A percentile compares a stretch with the other conserved stretches of the same genome.
phyloP scores from a whole-genome alignment of 2,797 vertebrate genomes.

The Pangasius djambal region DNA sequence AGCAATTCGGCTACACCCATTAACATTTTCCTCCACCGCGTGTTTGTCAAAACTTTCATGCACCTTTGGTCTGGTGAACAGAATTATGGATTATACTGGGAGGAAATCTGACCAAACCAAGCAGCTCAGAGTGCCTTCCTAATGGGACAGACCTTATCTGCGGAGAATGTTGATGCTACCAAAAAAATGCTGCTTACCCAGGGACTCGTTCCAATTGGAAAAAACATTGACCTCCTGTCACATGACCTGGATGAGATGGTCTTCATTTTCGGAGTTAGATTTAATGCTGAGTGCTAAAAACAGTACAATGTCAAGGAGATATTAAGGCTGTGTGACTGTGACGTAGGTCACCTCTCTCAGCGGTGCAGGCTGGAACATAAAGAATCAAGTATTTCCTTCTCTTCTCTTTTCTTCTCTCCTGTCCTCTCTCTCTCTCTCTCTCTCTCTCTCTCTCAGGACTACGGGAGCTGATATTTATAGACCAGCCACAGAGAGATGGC shows the following conservation, averaged over 20 bases:
- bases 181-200: neutral
- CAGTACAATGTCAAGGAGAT: conserved; percentile 6
- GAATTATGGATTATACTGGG: neutral
- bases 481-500: neutral
- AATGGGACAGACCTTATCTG: neutral
- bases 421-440: neutral
- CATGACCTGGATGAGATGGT: neutral
- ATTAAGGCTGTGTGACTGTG: neutral
- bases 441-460: neutral
- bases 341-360: conserved; percentile 4
- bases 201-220: neutral
- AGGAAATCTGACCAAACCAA: neutral
- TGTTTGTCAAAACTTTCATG: neutral
- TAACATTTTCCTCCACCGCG: neutral
- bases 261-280: neutral
- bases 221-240: neutral
- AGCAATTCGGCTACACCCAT: neutral
- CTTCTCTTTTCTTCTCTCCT: neutral
- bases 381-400: neutral
- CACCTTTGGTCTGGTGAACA: neutral
- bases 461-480: conserved; percentile 1
- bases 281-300: neutral
- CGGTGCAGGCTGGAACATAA: neutral
- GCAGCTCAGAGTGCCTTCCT: neutral
- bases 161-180: neutral